Evolutionary conservation across 1,140 invertebrate species (phyloP).

Genomic region (Drosophila carrolli): DNA sequence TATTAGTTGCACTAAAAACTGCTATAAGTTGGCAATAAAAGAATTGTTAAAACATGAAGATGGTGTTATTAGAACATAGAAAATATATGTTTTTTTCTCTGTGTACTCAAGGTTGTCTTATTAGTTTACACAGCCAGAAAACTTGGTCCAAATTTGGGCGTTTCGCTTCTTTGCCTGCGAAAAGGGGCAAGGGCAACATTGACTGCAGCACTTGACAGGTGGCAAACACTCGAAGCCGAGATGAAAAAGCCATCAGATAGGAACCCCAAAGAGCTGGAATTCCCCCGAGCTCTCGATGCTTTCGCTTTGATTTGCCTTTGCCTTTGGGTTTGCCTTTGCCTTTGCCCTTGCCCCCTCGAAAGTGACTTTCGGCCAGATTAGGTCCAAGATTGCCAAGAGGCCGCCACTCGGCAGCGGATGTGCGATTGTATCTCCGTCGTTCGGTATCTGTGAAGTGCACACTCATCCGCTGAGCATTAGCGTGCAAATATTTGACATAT

Average conservation of each 20-base stretch:
- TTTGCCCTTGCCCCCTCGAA: constrained; percentile 15
- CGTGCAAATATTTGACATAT: constrained; percentile 62
- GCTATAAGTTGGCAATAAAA: too few relatives aligned
- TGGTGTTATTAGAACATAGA: too few relatives aligned
- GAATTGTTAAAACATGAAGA: too few relatives aligned
- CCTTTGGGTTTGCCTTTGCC: too few relatives aligned
- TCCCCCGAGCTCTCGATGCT: constrained; percentile 35
- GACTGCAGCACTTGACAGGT: constrained; percentile 68
- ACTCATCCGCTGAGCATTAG: constrained; percentile 48
- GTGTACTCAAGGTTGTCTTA: constrained; percentile 33
- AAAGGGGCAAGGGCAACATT: constrained; percentile 33
- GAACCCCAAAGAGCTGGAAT: constrained; percentile 12
- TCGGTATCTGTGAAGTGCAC: constrained; percentile 42
- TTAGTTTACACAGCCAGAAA: constrained; percentile 27
- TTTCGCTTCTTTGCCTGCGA: background rate
- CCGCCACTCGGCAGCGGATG: constrained; percentile 26
- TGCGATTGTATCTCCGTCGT: constrained; percentile 15
- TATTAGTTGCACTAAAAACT: too few relatives aligned
- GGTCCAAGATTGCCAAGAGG: constrained; percentile 36
- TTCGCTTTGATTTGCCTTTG: constrained; percentile 58
- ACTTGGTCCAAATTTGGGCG: constrained; percentile 12
- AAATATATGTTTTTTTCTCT: background rate
- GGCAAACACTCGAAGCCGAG: constrained; percentile 57
- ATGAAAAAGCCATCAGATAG: constrained; percentile 66
- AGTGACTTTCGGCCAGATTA: constrained; percentile 50